These are phyloP conservation scores for Cinclus mexicanus DNA, from an alignment of 2,113 vertebrate species.

Conservation along the genomic window DNA sequence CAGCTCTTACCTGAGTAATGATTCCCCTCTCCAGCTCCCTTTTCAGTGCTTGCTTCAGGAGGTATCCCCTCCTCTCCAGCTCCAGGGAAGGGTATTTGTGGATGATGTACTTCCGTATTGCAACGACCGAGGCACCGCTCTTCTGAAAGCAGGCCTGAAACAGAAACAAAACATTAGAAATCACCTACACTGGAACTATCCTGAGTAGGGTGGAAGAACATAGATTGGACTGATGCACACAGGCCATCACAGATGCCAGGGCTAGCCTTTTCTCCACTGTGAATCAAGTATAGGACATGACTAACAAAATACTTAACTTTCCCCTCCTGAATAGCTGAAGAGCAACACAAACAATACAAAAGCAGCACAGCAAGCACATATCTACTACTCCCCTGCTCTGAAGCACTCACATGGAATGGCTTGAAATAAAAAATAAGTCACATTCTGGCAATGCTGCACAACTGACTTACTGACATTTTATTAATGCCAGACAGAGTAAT, in stretches of 20 bases:
- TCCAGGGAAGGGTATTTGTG: slow-evolving; percentile 93
- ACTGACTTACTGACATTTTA: neutral
- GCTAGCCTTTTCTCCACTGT: neutral
- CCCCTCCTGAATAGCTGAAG: neutral
- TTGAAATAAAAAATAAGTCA: neutral
- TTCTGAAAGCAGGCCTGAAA: slow-evolving; percentile 88
- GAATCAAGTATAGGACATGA: neutral
- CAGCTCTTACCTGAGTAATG: slow-evolving; percentile 86
- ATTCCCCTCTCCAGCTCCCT: slow-evolving; percentile 90
- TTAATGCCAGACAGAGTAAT: neutral
- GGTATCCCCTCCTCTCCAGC: slow-evolving; percentile 90
- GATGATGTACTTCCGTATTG: slow-evolving; percentile 90
- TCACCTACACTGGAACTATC: neutral
- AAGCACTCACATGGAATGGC: neutral
- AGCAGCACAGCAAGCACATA: neutral
- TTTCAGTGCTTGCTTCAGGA: slow-evolving; percentile 92
- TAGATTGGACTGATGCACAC: neutral
- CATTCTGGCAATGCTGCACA: neutral
- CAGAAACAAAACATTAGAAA: neutral
- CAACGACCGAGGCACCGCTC: slow-evolving; percentile 86
- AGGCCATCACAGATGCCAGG: neutral
- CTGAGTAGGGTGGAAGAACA: neutral
- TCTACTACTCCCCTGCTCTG: neutral
- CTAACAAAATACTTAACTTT: neutral
- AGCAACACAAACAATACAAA: neutral